Evolutionary conservation across 1,140 invertebrate genomes (phyloP), one percentile per base, ranked within the genome.

Genomic region (Camponotus pennsylvanicus): DNA sequence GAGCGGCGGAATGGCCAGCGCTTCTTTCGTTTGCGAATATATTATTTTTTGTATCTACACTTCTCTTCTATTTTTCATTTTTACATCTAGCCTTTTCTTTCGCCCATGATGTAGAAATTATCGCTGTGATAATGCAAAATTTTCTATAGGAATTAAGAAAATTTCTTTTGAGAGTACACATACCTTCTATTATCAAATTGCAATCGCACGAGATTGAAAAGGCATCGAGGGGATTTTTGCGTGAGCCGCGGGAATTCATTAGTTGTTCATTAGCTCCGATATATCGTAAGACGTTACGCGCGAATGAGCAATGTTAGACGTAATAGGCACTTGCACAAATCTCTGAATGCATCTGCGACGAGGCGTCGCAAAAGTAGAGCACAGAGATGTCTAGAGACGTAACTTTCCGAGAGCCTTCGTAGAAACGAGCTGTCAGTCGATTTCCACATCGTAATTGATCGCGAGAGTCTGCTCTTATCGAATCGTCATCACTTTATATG

Each of bases 401-500:
- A 40, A 18, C 55, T 83, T 27, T 27, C 13, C n/a, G 69, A 45
- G 69, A 34, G 37, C 42, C 79, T 55, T 83, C 27, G 55, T 73
- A 57, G 67, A 82, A 82, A 59, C 59, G 52, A 73, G 79, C 69
- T 75, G 79, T 83, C 79, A 75, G 69, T 34, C 34, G 79, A 73
- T 83, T 83, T 73, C 69, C 69, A 61, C 69, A 55, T 83, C 55
- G 57, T 75, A 83, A 83, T 83, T 83, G 79, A 83, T 83, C 69
- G 69, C 32, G 40, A 21, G 55, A 52, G 27, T 49, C 34, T 49
- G 45, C 79, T 83, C 49, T 75, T 73, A 83, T 83, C 55, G 57
- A 75, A 75, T 40, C 63, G 69, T 83, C 79, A 32, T 83, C 27
- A 21, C 18, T 27, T 73, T 18, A 52, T 21, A 40, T 40, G 21